Evolutionary conservation across 1,140 invertebrate species (phyloP).

Genomic region (Hetaerina americana): DNA sequence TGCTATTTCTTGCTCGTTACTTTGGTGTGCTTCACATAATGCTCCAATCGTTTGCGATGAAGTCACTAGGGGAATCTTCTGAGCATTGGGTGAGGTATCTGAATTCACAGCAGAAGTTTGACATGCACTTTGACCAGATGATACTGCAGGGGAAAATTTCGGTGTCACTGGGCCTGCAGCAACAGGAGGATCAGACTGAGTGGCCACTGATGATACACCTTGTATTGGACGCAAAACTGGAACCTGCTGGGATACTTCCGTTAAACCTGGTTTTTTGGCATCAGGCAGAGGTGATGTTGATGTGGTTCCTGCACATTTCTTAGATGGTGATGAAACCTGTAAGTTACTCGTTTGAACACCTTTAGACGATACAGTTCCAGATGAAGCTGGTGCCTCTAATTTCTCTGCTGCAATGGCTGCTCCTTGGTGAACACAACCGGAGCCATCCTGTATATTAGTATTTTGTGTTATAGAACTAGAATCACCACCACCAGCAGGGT

Average conservation of each 20-base stretch:
- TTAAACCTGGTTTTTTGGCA: background rate
- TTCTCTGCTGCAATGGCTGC: background rate
- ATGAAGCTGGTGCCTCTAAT: background rate
- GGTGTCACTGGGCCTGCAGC: background rate
- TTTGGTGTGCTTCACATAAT: background rate
- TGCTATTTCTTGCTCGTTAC: background rate
- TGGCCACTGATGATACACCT: background rate
- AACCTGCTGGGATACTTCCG: background rate
- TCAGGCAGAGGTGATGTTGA: background rate
- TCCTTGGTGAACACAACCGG: background rate
- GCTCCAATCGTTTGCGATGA: background rate
- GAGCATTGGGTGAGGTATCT: background rate
- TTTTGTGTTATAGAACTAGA: conserved; percentile 20
- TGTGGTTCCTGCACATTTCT: background rate
- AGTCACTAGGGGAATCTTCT: background rate
- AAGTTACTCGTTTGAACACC: background rate
- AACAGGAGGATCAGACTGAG: background rate
- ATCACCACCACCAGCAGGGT: conserved; percentile 20
- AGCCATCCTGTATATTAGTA: background rate
- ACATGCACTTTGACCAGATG: background rate
- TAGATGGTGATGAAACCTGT: background rate
- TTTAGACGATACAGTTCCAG: background rate
- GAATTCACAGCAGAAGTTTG: conserved; percentile 1
- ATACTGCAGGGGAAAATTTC: background rate
- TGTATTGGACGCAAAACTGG: background rate